Base-by-base conservation (phyloP, 2,888 invertebrate species). In the Amphipyra berbera region DNA sequence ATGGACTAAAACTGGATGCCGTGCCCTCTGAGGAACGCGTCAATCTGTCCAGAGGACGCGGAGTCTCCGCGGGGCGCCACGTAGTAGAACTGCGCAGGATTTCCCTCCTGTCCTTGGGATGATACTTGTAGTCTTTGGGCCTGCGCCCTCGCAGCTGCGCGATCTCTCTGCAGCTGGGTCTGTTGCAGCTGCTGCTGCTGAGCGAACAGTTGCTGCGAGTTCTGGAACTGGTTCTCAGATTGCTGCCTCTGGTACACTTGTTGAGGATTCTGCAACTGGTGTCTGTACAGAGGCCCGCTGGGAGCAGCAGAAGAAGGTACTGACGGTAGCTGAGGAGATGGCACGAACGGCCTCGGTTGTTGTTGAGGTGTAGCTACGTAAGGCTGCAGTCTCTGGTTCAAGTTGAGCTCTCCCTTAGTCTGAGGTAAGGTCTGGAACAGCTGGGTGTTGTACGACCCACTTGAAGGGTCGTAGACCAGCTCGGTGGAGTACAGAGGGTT, bases 401-500 rank as follows among this genome's bases (percentile, higher is more conserved):
- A 88, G 76, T 96, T 96, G 82, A 97, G 95, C 79, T 97, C 97
- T 68, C 97, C 97, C 70, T 96, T 95, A 46, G 96, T 96, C 89
- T 97, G 97, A 27, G 97, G 97, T 54, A 97, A 90, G 14, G 96
- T 95, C 88, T 97, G 97, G 93, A 96, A 97, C 44, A 97, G 92
- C 78, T 97, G 97, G 33, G 97, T 97, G 83, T 97, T 97, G 95
- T 97, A 97, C 81, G 97, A 96, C 50, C 97, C 97, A 76, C 96
- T 96, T 37, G 96, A 88, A 15, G 97, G 97, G 88, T 98, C 97
- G 88, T 96, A 97, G 0, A 97, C 96, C 35, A 97, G 92, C 84
- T 97, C 97, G 21, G 97, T 97, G 52, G 97, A 97, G 89, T 97
- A 97, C 58, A 97, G 95, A 61, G 97, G 97, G 76, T 96, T 95